These are phyloP conservation scores for Danio choprae DNA, from an alignment of 2,797 vertebrate species.

Conservation along the genomic window DNA sequence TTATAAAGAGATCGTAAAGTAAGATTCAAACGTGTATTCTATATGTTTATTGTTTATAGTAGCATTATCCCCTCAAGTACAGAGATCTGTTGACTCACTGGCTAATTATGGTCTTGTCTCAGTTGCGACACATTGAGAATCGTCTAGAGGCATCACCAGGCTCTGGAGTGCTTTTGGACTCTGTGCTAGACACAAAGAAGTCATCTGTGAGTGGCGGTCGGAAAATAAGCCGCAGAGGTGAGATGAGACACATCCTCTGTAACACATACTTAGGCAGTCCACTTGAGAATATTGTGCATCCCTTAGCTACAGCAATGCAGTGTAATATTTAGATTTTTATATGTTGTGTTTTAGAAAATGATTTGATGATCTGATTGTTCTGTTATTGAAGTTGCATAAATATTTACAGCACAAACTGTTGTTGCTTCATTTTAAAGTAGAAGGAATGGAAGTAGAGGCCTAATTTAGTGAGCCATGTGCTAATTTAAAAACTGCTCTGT, in stretches of 20 bases:
- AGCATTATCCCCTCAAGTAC: not conserved
- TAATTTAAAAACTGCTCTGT: not conserved
- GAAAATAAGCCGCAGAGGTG: slow-evolving; percentile 82
- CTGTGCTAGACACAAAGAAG: slow-evolving; percentile 88
- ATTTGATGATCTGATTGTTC: too few species aligned
- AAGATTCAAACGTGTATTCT: not conserved
- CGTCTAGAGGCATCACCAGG: slow-evolving; percentile 86
- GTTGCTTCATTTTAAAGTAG: not conserved
- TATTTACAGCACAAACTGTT: not conserved
- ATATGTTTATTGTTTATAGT: not conserved
- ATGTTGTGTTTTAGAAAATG: too few species aligned
- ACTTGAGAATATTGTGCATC: not conserved
- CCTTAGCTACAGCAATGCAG: not conserved
- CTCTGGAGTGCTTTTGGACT: slow-evolving; percentile 83
- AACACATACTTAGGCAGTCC: not conserved
- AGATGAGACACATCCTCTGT: slow-evolving; percentile 14
- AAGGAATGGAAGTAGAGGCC: not conserved
- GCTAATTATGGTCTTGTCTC: slow-evolving; percentile 42
- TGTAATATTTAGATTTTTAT: too few species aligned
- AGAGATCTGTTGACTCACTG: not conserved
- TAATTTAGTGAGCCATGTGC: not conserved
- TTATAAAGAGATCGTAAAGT: not conserved
- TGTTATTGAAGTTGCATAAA: not conserved
- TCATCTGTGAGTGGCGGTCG: slow-evolving; percentile 73
- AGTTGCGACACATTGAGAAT: slow-evolving; percentile 95